Evolutionary conservation across 2,888 invertebrate species (phyloP).

Genomic region (Caenorhabditis imperialis): DNA sequence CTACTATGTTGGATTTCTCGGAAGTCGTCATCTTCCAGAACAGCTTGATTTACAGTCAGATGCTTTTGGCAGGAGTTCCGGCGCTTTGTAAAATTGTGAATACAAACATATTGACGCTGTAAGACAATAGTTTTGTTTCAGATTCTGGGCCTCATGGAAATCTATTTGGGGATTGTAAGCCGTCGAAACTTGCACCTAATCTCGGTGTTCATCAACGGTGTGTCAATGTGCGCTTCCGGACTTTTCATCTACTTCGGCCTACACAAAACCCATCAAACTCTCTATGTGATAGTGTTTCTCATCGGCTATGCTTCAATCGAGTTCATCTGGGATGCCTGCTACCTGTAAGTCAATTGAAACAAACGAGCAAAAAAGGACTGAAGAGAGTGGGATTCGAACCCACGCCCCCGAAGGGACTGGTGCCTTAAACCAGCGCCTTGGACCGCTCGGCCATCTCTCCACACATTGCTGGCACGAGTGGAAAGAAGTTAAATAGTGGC

Average conservation of each 20-base stretch:
- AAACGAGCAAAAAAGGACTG: constrained; percentile 47
- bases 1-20: constrained; percentile 48
- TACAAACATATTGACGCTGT: background rate
- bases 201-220: constrained; percentile 34
- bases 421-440: constrained; percentile 91
- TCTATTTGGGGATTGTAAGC: constrained; percentile 37
- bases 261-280: constrained; percentile 25
- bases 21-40: constrained; percentile 38
- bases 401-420: constrained; percentile 88
- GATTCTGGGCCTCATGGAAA: constrained; percentile 44
- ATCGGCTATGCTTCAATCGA: constrained; percentile 39
- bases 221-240: constrained; percentile 38
- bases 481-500: background rate
- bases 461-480: background rate
- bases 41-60: constrained; percentile 44
- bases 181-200: constrained; percentile 48
- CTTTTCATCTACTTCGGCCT: constrained; percentile 21
- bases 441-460: constrained; percentile 79
- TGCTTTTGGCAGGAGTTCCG: constrained; percentile 38
- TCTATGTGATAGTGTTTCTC: constrained; percentile 33
- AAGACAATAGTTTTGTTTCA: constrained; percentile 3
- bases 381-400: constrained; percentile 87
- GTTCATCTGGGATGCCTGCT: constrained; percentile 56
- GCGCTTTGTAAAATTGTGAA: constrained; percentile 42
- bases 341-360: constrained; percentile 34